Percentiles rank a stretch among this genome's conserved stretches.
These are phyloP conservation scores for Tenebrio molitor DNA, from an alignment of 1,140 invertebrate species.

Conservation along the genomic window DNA sequence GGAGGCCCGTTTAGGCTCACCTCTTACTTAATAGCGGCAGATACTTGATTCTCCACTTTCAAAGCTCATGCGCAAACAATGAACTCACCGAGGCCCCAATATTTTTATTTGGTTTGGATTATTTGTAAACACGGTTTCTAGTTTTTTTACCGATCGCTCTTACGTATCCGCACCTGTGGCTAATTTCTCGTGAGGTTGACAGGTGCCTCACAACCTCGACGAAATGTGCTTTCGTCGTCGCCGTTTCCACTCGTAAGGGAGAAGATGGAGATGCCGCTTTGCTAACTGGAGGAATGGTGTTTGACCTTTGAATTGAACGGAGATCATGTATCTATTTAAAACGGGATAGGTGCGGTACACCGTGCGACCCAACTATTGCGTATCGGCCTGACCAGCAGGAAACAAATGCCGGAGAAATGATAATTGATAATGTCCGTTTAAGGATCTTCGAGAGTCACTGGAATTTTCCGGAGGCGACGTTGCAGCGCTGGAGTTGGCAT, in stretches of 20 bases:
- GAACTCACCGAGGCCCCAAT: conserved; percentile 6
- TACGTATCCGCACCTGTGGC: background rate
- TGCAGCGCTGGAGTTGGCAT: no score
- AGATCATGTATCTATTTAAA: background rate
- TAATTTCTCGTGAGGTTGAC: background rate
- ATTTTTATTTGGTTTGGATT: conserved; percentile 26
- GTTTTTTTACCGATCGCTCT: conserved; percentile 11
- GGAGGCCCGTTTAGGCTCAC: conserved; percentile 43
- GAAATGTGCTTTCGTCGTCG: no score
- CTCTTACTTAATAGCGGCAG: conserved; percentile 26
- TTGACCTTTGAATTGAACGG: background rate
- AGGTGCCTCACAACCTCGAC: background rate
- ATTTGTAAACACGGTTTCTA: conserved; percentile 11
- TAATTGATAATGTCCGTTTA: no score
- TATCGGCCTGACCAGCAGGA: no score
- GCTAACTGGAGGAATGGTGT: background rate
- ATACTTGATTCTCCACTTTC: conserved; percentile 27
- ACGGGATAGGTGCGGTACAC: background rate
- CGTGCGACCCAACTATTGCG: background rate
- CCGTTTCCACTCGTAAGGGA: no score
- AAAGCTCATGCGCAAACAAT: conserved; percentile 29
- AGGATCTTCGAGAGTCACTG: no score
- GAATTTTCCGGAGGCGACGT: no score
- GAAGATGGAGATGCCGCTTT: background rate
- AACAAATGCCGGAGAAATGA: no score